Conservation (phyloP, 1,140 invertebrate genomes). For the Pseudomyrmex pallidus region DNA sequence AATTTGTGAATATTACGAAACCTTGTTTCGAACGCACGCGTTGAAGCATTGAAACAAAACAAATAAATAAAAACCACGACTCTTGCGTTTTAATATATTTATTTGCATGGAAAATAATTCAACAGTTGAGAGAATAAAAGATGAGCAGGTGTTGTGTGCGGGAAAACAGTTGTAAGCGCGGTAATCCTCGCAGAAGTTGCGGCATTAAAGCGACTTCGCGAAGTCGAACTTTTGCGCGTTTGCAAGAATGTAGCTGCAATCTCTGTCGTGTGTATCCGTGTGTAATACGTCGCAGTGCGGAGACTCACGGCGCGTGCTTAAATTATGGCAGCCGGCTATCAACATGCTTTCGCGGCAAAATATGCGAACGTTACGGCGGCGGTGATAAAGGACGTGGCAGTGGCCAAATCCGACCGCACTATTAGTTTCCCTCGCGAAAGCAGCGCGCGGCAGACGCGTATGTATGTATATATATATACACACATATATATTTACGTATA, state of each 20-base stretch:
- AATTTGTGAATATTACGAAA: too few relatives aligned
- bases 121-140: conserved; percentile 25
- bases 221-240: conserved; percentile 37
- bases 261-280: conserved; percentile 31
- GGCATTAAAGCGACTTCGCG: conserved; percentile 50
- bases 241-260: conserved; percentile 37
- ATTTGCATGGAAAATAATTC: conserved; percentile 13
- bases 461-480: not conserved
- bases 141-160: not conserved
- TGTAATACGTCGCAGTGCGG: conserved; percentile 54
- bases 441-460: not conserved
- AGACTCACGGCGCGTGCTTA: conserved; percentile 30
- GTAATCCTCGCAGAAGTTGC: conserved; percentile 27
- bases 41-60: too few relatives aligned
- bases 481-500: too few relatives aligned
- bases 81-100: not conserved
- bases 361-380: conserved; percentile 49
- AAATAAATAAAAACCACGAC: not conserved
- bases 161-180: conserved; percentile 27
- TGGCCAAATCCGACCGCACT: conserved; percentile 50
- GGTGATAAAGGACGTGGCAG: conserved; percentile 48
- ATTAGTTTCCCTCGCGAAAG: conserved; percentile 42
- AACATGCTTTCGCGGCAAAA: conserved; percentile 42
- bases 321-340: conserved; percentile 55
- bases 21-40: too few relatives aligned